Conservation (phyloP, 2,888 invertebrate genomes). For the Caenorhabditis becei region DNA sequence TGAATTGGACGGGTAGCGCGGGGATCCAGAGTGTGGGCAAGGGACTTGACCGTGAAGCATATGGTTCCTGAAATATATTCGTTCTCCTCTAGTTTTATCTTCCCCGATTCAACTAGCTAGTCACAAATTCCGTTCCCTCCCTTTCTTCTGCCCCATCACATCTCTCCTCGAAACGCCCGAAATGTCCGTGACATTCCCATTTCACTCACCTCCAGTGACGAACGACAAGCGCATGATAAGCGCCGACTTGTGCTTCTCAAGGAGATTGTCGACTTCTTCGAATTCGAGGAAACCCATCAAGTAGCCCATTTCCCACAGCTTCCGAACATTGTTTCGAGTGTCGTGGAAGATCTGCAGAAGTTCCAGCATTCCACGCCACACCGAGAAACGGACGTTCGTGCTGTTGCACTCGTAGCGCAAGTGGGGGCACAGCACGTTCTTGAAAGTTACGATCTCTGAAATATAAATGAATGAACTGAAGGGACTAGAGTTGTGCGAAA, state of each 20-base stretch:
- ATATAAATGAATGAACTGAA: neutral
- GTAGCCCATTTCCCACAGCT: conserved; percentile 74
- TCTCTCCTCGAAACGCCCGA: conserved; percentile 21
- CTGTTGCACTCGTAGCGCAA: conserved; percentile 77
- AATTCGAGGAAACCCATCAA: conserved; percentile 75
- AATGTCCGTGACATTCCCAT: conserved; percentile 36
- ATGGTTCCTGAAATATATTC: conserved; percentile 69
- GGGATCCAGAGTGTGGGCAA: conserved; percentile 72
- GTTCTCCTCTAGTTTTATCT: too few species aligned
- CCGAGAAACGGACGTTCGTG: conserved; percentile 78
- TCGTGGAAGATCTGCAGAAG: conserved; percentile 80
- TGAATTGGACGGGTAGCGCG: conserved; percentile 75
- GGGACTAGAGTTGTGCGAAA: neutral
- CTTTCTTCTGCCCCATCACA: neutral
- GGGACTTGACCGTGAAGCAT: conserved; percentile 76
- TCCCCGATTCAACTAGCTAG: too few species aligned
- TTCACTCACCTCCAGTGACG: conserved; percentile 73
- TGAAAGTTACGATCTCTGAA: conserved; percentile 73
- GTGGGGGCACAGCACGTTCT: conserved; percentile 81
- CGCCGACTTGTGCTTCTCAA: conserved; percentile 71
- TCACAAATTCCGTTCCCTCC: neutral
- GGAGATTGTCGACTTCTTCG: conserved; percentile 71
- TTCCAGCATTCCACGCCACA: conserved; percentile 81
- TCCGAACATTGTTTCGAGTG: conserved; percentile 74
- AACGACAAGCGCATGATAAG: conserved; percentile 75